A percentile compares a stretch with the other conserved stretches of the same genome.
These are phyloP conservation scores for Ypsolopha scabrella DNA, from an alignment of 2,888 invertebrate genomes.

Conservation along the genomic window DNA sequence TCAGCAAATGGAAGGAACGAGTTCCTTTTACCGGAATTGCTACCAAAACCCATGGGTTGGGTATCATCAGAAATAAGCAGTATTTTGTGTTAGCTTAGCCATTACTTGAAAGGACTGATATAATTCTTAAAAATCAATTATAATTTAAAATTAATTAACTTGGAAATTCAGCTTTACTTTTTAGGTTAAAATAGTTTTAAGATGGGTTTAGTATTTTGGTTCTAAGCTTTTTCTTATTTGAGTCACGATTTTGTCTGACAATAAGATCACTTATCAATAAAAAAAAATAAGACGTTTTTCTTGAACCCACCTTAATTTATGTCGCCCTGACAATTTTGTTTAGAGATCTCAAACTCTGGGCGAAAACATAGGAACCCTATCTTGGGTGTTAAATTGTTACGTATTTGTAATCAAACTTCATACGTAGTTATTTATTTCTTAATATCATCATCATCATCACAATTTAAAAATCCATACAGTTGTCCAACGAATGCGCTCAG, in stretches of 20 bases:
- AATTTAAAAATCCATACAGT: no score
- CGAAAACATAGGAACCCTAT: no score
- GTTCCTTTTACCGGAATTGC: slow-evolving; percentile 42
- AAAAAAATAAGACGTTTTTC: no score
- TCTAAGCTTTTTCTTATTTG: not conserved
- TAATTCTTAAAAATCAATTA: not conserved
- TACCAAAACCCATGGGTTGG: slow-evolving; percentile 50
- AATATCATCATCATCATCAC: no score
- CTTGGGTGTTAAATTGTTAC: no score
- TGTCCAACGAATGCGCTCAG: no score
- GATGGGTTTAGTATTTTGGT: not conserved
- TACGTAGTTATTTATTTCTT: no score
- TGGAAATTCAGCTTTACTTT: slow-evolving; percentile 3
- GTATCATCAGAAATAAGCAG: slow-evolving; percentile 31
- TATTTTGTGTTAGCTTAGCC: slow-evolving; percentile 15
- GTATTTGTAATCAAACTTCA: no score
- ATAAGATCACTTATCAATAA: not conserved
- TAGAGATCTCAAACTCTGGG: no score
- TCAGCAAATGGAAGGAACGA: slow-evolving; percentile 20
- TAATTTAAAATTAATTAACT: not conserved
- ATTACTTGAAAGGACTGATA: slow-evolving; percentile 6
- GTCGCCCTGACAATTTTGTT: no score
- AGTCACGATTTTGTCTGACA: slow-evolving; percentile 1
- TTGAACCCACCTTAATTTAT: no score
- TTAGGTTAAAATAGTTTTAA: not conserved